Conservation (phyloP, 2,888 invertebrate genomes). For the Drosophila hamatofila region DNA sequence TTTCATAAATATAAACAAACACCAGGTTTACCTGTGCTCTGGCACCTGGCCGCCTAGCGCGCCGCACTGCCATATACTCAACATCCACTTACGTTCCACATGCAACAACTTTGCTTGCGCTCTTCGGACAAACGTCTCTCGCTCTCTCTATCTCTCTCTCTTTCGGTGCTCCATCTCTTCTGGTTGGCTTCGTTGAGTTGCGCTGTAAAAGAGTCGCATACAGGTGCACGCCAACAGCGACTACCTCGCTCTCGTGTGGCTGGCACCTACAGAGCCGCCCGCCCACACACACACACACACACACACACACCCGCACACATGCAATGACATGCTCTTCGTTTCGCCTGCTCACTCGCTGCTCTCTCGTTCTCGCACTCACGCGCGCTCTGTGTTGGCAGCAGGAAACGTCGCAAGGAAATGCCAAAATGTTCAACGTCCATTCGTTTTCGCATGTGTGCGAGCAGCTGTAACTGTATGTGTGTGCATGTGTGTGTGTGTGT, state of each 20-base stretch:
- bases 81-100: slow-evolving; percentile 52
- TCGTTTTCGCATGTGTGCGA: slow-evolving; percentile 47
- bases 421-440: slow-evolving; percentile 75
- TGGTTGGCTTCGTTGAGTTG: slow-evolving; percentile 68
- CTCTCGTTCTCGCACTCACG: background rate
- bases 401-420: slow-evolving; percentile 76
- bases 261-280: slow-evolving; percentile 19
- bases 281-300: slow-evolving; percentile 18
- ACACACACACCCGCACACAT: slow-evolving; percentile 19
- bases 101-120: slow-evolving; percentile 49
- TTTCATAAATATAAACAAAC: slow-evolving; percentile 16
- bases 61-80: slow-evolving; percentile 13
- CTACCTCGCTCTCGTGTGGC: slow-evolving; percentile 22
- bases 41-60: slow-evolving; percentile 41
- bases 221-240: slow-evolving; percentile 35
- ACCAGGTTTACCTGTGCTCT: slow-evolving; percentile 37
- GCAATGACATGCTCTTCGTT: slow-evolving; percentile 31
- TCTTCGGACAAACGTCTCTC: slow-evolving; percentile 10
- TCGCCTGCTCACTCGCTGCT: slow-evolving; percentile 13
- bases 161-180: background rate
- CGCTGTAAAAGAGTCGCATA: slow-evolving; percentile 52
- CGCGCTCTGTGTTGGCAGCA: slow-evolving; percentile 45
- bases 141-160: background rate
- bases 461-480: slow-evolving; percentile 27
- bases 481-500: slow-evolving; percentile 41